These are phyloP conservation scores for Leptestheria dahalacensis DNA, from an alignment of 1,140 invertebrate genomes.

Conservation along the genomic window DNA sequence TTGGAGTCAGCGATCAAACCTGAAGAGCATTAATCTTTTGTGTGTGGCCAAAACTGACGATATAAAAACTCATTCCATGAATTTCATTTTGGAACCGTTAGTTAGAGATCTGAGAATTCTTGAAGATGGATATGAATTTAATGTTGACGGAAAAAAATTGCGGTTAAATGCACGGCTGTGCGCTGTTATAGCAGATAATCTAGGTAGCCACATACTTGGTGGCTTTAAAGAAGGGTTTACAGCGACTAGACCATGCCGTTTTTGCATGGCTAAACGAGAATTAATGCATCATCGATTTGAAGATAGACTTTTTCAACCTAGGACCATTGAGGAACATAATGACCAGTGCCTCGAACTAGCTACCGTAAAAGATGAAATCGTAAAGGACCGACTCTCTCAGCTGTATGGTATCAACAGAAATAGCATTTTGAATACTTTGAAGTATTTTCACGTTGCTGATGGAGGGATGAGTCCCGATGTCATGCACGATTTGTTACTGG, in stretches of 20 bases:
- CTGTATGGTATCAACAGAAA: constrained; percentile 12
- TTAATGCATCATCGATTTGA: background rate
- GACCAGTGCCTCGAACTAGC: background rate
- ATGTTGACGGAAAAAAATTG: background rate
- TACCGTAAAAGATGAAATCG: background rate
- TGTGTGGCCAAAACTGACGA: background rate
- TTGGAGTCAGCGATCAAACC: too few relatives aligned
- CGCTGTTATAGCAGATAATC: background rate
- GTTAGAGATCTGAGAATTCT: background rate
- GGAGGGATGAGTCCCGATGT: constrained; percentile 1
- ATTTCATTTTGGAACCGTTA: background rate
- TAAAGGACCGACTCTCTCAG: background rate
- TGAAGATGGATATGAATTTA: background rate
- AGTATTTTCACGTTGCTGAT: constrained; percentile 10
- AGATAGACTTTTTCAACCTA: background rate
- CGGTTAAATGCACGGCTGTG: background rate
- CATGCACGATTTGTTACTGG: constrained; percentile 14
- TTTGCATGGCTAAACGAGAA: background rate
- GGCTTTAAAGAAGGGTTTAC: background rate
- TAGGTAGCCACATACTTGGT: background rate
- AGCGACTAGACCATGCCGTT: background rate
- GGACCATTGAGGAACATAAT: background rate
- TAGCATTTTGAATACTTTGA: constrained; percentile 9
- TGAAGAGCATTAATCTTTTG: background rate
- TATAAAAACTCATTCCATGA: background rate